phyloP scores from a whole-genome alignment of 1,140 invertebrate genomes.

The Aphelenchoides avenae region DNA sequence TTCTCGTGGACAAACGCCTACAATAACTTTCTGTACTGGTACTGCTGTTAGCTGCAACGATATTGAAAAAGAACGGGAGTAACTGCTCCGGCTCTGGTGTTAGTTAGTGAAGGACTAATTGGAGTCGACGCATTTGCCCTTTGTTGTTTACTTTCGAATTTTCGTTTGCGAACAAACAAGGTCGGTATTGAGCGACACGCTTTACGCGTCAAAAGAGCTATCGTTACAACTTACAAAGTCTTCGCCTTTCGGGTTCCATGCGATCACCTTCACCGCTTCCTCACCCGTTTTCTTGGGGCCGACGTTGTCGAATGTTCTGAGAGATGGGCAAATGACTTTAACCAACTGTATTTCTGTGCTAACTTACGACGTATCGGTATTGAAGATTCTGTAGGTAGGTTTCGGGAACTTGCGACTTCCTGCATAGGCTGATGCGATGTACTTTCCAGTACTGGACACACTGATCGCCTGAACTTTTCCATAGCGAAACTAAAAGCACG shows the following conservation, averaged over 20 bases:
- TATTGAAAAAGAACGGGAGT: too few species aligned
- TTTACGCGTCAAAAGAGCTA: too few species aligned
- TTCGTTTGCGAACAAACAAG: too few species aligned
- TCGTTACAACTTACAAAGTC: constrained; percentile 34
- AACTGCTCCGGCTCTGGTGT: not conserved
- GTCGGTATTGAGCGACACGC: too few species aligned
- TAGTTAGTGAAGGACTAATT: not conserved
- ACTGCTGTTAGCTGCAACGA: too few species aligned
- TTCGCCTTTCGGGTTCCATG: constrained; percentile 35
- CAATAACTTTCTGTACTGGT: constrained; percentile 7
- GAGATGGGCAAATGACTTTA: constrained; percentile 8
- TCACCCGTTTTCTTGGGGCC: constrained; percentile 42
- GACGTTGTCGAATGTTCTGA: constrained; percentile 43
- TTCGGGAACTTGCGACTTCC: constrained; percentile 26
- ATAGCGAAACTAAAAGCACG: constrained; percentile 36
- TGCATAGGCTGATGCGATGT: constrained; percentile 31
- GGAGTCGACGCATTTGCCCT: not conserved
- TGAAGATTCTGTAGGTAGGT: constrained; percentile 39
- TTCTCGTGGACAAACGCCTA: constrained; percentile 50
- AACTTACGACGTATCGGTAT: constrained; percentile 28
- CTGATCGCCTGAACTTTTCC: constrained; percentile 33
- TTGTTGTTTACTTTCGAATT: not conserved
- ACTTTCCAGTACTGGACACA: constrained; percentile 23
- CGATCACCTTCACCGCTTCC: constrained; percentile 39
- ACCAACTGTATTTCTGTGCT: constrained; percentile 13